Conservation (phyloP, 2,113 vertebrate genomes). For the Hippolais icterina region DNA sequence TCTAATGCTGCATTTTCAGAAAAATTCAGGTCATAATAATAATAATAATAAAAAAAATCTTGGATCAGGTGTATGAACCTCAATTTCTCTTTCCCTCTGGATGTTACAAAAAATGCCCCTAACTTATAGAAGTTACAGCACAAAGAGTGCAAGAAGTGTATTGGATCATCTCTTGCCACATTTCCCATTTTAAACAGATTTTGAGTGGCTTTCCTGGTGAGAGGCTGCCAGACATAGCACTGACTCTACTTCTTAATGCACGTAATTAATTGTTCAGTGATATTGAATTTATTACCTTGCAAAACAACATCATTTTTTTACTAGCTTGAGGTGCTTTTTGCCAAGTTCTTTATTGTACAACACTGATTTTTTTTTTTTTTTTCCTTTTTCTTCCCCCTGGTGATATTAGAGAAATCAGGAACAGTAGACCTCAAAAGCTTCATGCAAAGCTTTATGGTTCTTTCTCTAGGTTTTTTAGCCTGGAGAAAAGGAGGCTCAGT, state of each 20-base stretch:
- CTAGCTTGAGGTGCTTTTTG: not conserved
- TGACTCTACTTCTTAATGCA: not conserved
- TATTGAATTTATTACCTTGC: not conserved
- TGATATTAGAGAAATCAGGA: not conserved
- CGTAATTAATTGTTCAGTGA: not conserved
- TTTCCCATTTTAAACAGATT: not conserved
- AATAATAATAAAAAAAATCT: not conserved
- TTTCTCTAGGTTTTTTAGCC: not conserved
- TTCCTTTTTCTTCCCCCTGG: rapidly evolving
- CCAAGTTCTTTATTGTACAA: not conserved
- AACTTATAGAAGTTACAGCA: rapidly evolving
- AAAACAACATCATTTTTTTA: not conserved
- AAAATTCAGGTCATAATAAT: not conserved
- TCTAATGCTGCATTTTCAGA: not conserved
- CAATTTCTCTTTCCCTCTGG: not conserved
- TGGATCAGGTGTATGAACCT: not conserved
- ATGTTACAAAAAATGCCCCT: rapidly evolving
- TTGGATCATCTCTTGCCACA: rapidly evolving
- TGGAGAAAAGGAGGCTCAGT: not conserved
- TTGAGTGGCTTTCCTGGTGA: not conserved
- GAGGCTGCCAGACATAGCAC: not conserved
- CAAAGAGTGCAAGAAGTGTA: not conserved
- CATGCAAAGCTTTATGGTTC: not conserved
- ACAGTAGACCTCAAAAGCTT: not conserved
- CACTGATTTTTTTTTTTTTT: not conserved